Evolutionary conservation across 2,888 invertebrate genomes (phyloP).

Genomic region (Drosophila aldrichi): DNA sequence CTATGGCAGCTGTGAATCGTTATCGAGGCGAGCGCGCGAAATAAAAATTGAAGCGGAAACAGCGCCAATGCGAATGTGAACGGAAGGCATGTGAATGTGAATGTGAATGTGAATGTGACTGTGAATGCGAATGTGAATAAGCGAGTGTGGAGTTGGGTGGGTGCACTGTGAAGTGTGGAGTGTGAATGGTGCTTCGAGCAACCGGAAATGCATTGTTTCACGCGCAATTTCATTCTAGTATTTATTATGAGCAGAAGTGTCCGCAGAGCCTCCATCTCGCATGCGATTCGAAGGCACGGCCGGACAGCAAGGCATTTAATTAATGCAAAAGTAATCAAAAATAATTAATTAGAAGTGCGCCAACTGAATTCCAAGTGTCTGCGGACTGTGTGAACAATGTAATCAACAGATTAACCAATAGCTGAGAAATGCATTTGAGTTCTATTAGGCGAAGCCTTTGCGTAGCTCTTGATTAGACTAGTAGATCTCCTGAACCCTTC

Average conservation of each 20-base stretch:
- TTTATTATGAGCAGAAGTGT: constrained; percentile 45
- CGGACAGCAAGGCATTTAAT: constrained; percentile 46
- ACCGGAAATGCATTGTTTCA: constrained; percentile 77
- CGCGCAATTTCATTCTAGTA: constrained; percentile 72
- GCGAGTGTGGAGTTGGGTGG: constrained; percentile 3
- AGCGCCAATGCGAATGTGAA: constrained; percentile 38
- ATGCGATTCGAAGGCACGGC: neutral
- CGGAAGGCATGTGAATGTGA: neutral
- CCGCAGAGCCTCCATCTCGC: constrained; percentile 2
- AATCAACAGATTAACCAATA: neutral
- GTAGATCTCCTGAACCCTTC: too few relatives aligned
- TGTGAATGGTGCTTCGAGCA: constrained; percentile 36
- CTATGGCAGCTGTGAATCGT: constrained; percentile 44
- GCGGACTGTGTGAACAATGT: neutral
- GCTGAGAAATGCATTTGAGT: neutral
- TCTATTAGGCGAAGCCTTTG: neutral
- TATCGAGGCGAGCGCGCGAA: constrained; percentile 56
- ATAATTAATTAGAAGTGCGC: constrained; percentile 58
- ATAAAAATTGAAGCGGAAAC: constrained; percentile 56
- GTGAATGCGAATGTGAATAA: constrained; percentile 11
- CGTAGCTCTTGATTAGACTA: too few relatives aligned
- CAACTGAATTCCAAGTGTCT: neutral
- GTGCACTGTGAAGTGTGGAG: neutral
- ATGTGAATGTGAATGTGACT: constrained; percentile 16
- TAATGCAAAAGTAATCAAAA: constrained; percentile 64